Conservation (phyloP, 2,888 invertebrate genomes). For the Archips crataeganus region DNA sequence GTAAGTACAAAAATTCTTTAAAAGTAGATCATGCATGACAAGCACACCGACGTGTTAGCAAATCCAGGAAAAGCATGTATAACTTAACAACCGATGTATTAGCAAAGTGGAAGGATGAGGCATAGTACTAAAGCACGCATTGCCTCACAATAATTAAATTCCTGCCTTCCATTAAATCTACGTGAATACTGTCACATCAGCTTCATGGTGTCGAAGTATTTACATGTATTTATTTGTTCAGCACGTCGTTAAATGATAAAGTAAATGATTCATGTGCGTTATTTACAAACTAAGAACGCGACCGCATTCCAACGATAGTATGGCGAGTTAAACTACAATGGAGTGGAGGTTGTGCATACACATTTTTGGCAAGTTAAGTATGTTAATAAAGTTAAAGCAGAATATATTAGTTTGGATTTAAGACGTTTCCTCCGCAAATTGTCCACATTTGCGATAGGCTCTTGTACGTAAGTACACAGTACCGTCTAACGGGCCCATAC, state of each 20-base stretch:
- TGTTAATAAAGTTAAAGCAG: background rate
- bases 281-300: slow-evolving; percentile 61
- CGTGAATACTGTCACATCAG: slow-evolving; percentile 19
- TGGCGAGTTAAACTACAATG: slow-evolving; percentile 50
- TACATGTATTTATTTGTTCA: slow-evolving; percentile 49
- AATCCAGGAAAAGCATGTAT: background rate
- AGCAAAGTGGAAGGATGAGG: background rate
- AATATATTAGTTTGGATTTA: background rate
- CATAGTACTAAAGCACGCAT: background rate
- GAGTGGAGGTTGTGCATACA: background rate
- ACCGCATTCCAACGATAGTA: slow-evolving; percentile 79
- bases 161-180: slow-evolving; percentile 6
- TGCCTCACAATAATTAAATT: slow-evolving; percentile 12
- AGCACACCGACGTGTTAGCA: slow-evolving; percentile 7
- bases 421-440: background rate
- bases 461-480: too few species aligned
- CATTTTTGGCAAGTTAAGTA: background rate
- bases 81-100: background rate
- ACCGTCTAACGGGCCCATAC: too few species aligned
- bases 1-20: background rate
- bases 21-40: background rate
- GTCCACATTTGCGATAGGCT: too few species aligned
- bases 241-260: slow-evolving; percentile 68
- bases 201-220: slow-evolving; percentile 14
- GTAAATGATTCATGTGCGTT: slow-evolving; percentile 76